Percentiles rank a stretch among this genome's conserved stretches.
Conservation (phyloP, 2,113 vertebrate genomes). For the Notechis scutatus region DNA sequence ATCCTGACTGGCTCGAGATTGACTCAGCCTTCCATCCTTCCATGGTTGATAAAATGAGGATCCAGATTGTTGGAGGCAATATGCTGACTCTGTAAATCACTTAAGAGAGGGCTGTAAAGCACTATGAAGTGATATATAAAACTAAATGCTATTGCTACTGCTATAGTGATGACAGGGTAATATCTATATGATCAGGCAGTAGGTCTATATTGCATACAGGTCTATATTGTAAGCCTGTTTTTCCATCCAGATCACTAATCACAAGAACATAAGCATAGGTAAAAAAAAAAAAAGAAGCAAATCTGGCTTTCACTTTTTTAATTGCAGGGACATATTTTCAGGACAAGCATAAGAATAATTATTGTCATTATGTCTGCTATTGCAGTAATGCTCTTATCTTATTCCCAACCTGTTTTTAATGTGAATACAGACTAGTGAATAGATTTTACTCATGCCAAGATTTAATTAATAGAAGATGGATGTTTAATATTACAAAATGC, state of each 20-base stretch:
- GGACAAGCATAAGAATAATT: not conserved
- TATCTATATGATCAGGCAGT: not conserved
- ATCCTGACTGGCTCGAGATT: not conserved
- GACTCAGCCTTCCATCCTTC: not conserved
- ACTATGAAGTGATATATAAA: no score
- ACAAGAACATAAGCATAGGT: not conserved
- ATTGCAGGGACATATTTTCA: not conserved
- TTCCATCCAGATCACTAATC: not conserved
- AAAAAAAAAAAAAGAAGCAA: not conserved
- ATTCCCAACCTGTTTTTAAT: not conserved
- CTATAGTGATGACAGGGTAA: not conserved
- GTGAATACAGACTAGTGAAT: not conserved
- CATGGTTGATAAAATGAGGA: not conserved
- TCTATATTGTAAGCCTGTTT: not conserved
- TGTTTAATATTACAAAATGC: not conserved
- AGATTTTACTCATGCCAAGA: not conserved
- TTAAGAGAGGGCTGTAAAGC: no score
- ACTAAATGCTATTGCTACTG: no score
- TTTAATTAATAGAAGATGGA: not conserved
- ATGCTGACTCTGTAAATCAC: no score
- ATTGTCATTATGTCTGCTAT: not conserved
- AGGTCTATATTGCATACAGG: no score
- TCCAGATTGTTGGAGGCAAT: not conserved
- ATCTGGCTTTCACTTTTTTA: not conserved
- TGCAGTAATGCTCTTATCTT: not conserved